phyloP scores from a whole-genome alignment of 2,888 invertebrate genomes.

The Entomobrya multifasciata region DNA sequence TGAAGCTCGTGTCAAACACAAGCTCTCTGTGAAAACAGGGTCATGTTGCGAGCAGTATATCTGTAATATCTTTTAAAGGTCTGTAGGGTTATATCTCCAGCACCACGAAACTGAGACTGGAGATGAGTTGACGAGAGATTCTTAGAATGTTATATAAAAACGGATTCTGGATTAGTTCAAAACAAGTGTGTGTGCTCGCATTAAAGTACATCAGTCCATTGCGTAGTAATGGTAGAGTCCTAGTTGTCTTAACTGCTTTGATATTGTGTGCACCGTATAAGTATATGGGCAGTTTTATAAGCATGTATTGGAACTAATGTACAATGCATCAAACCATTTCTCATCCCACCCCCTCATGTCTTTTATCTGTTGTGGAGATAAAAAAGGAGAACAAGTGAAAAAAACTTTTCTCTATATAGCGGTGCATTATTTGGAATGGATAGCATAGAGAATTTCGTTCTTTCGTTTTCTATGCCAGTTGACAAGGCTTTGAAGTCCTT shows the following conservation, averaged over 20 bases:
- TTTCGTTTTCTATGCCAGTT: slow-evolving; percentile 21
- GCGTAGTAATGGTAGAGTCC: too few species aligned
- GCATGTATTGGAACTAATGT: too few species aligned
- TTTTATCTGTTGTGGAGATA: slow-evolving; percentile 32
- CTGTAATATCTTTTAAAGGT: not conserved
- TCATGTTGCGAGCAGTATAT: slow-evolving; percentile 40
- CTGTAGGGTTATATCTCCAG: not conserved
- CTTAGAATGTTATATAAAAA: too few species aligned
- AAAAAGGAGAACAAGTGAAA: slow-evolving; percentile 20
- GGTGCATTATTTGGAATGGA: not conserved
- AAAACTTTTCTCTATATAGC: not conserved
- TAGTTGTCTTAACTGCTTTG: too few species aligned
- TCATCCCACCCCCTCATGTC: slow-evolving; percentile 28
- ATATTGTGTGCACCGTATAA: too few species aligned
- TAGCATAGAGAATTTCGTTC: slow-evolving; percentile 5
- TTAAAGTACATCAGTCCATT: too few species aligned
- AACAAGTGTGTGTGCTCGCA: not conserved
- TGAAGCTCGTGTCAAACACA: slow-evolving; percentile 68
- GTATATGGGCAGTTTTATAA: too few species aligned
- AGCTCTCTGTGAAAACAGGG: slow-evolving; percentile 65
- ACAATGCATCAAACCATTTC: not conserved
- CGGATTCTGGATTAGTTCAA: slow-evolving; percentile 25
- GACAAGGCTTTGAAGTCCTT: slow-evolving; percentile 55
- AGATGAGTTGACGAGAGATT: slow-evolving; percentile 9
- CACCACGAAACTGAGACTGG: slow-evolving; percentile 3